A percentile compares a stretch with the other conserved stretches of the same genome.
phyloP scores from a whole-genome alignment of 2,888 invertebrate genomes.

The Caenorhabditis wallacei region DNA sequence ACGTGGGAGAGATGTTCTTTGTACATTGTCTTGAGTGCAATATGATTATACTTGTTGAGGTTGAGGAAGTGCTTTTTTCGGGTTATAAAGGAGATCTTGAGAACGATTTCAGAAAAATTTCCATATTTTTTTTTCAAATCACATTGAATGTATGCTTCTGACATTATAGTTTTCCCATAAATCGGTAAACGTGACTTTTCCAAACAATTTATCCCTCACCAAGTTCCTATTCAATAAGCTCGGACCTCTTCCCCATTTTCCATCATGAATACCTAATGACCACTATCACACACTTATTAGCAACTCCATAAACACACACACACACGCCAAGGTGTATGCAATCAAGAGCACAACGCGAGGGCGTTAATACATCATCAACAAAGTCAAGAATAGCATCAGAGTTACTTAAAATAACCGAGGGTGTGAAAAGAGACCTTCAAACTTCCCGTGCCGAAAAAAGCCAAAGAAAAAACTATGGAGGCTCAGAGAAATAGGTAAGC shows the following conservation, averaged over 20 bases:
- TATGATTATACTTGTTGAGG: no score
- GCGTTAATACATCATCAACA: constrained; percentile 59
- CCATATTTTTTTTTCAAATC: no score
- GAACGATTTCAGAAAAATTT: no score
- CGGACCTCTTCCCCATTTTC: not conserved
- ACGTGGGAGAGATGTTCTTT: no score
- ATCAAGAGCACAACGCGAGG: constrained; percentile 47
- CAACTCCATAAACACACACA: not conserved
- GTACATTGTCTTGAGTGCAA: no score
- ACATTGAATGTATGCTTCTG: no score
- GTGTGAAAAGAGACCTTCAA: constrained; percentile 8
- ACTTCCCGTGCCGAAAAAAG: not conserved
- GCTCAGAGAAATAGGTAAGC: constrained; percentile 47
- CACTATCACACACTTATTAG: constrained; percentile 59
- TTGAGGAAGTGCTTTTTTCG: not conserved
- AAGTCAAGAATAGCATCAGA: constrained; percentile 48
- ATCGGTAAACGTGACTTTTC: constrained; percentile 50
- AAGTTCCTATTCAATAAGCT: constrained; percentile 1
- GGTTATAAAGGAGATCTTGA: no score
- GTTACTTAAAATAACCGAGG: constrained; percentile 34
- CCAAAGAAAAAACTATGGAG: not conserved
- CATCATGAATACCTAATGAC: constrained; percentile 38
- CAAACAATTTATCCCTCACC: constrained; percentile 7
- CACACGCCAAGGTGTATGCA: constrained; percentile 13
- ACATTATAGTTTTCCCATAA: no score